phyloP scores from a whole-genome alignment of 2,113 vertebrate genomes.

The Peromyscus maniculatus region DNA sequence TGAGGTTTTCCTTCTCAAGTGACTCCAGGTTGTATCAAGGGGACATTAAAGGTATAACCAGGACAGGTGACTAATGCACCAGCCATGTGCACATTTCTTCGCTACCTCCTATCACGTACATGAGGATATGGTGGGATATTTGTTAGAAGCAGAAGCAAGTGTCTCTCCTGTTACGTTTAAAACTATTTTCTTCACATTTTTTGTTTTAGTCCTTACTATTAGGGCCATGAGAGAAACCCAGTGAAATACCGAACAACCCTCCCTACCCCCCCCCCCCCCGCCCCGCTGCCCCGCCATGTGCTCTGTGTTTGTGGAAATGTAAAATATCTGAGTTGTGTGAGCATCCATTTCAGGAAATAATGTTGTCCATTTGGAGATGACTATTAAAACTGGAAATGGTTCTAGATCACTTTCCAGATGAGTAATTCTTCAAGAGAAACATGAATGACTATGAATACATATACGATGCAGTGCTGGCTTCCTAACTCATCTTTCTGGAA shows the following conservation, averaged over 20 bases:
- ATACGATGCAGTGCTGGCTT: conserved; percentile 7
- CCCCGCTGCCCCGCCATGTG: too few relatives aligned
- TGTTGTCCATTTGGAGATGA: conserved; percentile 28
- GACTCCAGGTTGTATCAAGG: neutral
- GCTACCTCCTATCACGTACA: neutral
- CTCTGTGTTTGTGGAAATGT: neutral
- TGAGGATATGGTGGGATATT: neutral
- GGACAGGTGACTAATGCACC: too few relatives aligned
- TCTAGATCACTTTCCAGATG: conserved; percentile 68
- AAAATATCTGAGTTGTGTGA: neutral
- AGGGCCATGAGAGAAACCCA: neutral
- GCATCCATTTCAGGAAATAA: neutral
- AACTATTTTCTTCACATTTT: neutral
- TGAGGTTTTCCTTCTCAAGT: neutral
- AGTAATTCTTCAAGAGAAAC: conserved; percentile 48
- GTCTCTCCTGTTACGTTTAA: neutral
- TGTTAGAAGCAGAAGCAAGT: neutral
- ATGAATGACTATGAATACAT: conserved; percentile 36
- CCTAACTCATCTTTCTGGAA: conserved; percentile 81
- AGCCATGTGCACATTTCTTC: neutral
- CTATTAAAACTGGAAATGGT: conserved; percentile 19
- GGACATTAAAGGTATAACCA: too few relatives aligned
- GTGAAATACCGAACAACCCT: neutral
- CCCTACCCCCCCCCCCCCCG: too few relatives aligned
- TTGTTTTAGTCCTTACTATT: neutral